These are phyloP conservation scores for Nephrotoma flavescens DNA, from an alignment of 2,888 invertebrate genomes.

Conservation along the genomic window DNA sequence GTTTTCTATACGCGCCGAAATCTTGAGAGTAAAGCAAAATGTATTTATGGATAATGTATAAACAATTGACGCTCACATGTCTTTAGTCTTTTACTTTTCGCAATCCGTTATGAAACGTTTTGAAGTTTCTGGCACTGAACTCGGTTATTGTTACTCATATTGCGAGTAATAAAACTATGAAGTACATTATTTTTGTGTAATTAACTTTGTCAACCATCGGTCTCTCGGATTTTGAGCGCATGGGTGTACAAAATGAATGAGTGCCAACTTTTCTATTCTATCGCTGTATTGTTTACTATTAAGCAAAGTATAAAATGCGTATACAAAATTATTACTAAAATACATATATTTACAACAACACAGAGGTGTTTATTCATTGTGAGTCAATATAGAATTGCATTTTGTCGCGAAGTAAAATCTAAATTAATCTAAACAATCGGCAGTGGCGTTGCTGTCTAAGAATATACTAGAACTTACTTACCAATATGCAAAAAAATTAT, in stretches of 20 bases:
- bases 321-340: neutral
- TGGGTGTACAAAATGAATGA: neutral
- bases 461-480: conserved; percentile 10
- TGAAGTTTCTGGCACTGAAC: neutral
- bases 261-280: neutral
- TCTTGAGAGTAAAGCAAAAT: neutral
- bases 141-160: neutral
- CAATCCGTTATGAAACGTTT: neutral
- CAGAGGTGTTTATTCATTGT: neutral
- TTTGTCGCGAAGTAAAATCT: neutral
- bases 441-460: neutral
- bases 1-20: neutral
- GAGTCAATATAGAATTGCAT: neutral
- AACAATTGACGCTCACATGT: neutral
- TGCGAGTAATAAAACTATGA: neutral
- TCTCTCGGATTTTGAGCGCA: neutral
- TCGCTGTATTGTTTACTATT: neutral
- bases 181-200: neutral
- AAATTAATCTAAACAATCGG: neutral
- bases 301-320: neutral
- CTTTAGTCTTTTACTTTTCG: neutral
- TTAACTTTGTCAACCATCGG: neutral
- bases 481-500: conserved; percentile 17
- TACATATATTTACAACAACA: too few species aligned
- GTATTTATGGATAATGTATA: neutral